These are phyloP conservation scores for Stictonetta naevosa DNA, from an alignment of 2,113 vertebrate species.

Conservation along the genomic window DNA sequence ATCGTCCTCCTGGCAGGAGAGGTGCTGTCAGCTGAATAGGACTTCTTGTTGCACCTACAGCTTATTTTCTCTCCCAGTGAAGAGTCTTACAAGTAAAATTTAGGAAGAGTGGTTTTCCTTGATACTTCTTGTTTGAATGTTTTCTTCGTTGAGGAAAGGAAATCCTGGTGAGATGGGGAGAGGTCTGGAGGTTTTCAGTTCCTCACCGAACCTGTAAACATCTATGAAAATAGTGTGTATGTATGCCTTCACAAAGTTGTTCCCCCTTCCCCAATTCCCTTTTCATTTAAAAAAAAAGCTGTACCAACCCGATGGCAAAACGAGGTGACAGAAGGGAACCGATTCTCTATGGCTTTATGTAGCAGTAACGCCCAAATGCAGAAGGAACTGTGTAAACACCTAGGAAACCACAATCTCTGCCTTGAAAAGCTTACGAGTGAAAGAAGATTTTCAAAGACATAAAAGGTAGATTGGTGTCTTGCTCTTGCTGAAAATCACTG, in stretches of 20 bases:
- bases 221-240: neutral
- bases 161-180: neutral
- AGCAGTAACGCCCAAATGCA: neutral
- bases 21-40: too few relatives aligned
- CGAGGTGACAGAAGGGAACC: neutral
- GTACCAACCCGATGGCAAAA: constrained; percentile 27
- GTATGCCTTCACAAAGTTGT: neutral
- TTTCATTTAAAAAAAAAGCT: constrained; percentile 13
- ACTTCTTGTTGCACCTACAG: neutral
- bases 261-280: neutral
- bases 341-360: constrained; percentile 16
- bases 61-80: neutral
- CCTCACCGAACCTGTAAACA: neutral
- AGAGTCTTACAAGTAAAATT: neutral
- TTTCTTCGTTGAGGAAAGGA: rapidly evolving
- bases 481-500: constrained; percentile 19
- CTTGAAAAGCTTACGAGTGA: constrained; percentile 28
- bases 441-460: neutral
- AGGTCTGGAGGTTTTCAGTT: neutral
- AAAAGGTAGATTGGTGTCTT: constrained; percentile 27
- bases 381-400: constrained; percentile 35
- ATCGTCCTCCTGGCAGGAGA: rapidly evolving
- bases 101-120: rapidly evolving
- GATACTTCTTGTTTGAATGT: neutral
- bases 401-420: constrained; percentile 29